Base-by-base conservation (phyloP, 2,113 vertebrate genomes). In the Nycticryphes semicollaris region DNA sequence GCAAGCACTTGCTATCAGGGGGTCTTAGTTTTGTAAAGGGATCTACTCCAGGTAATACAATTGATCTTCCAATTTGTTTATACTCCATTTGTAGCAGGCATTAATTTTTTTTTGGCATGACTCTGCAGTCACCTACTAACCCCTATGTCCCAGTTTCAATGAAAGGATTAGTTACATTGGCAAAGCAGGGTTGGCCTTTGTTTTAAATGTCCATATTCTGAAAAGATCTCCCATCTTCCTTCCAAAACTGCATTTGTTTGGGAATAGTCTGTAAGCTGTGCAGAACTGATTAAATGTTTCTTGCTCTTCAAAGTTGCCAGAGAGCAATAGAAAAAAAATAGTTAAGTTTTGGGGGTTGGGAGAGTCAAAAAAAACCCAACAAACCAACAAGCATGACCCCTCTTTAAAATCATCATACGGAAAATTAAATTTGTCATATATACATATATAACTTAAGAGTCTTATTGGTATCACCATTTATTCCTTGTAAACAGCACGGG, bases 31-130 rank as follows among this genome's bases (percentile, higher is more conserved):
- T 89, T 84, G 66, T 81, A 84, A 92, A 83, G 53, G 80, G 74
- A 87, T 90, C 82, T 87, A 54, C 50, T 91, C 41, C 35, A 79
- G 33, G 37, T 93, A 86, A 82, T 88, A 54, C 3, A 3, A 88
- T 47, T 95, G 33, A 63, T 92, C 54, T 92, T 93, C 50, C 68
- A 57, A 50, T 87, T 93, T 90, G 59, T 85, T 84, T 91, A 62
- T 89, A 48, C 62, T 89, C 12, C 3, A 31, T 84, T 94, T 96
- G 70, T 69, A 70, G 57, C 53, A 81, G 76, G 25, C 37, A 50
- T 85, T 60, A 31, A 6, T 19, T 79, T 84, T 50, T n/a, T n/a
- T 77, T 88, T 68, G 22, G 9, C 39, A 23, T 45, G 70, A 51
- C 80, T 87, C 53, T 79, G 35, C 48, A 43, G 19, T 87, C 41